Evolutionary conservation across 2,113 vertebrate species (phyloP).

Genomic region (Pachypanchax playfairii): DNA sequence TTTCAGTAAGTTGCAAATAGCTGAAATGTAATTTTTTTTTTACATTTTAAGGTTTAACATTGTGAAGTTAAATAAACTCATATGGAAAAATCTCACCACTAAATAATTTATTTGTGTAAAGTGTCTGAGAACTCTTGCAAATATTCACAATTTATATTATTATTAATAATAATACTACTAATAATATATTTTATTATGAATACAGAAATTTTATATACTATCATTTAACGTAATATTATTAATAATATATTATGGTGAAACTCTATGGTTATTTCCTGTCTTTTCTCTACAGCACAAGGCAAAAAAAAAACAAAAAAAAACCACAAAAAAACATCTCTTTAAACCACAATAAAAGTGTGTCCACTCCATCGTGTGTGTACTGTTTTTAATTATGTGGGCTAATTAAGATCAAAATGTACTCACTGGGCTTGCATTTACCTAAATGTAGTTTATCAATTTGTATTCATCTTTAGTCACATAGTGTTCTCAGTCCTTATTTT

Average conservation of each 20-base stretch:
- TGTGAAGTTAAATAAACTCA: not conserved
- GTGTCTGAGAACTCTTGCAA: not conserved
- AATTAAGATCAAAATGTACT: conserved; percentile 16
- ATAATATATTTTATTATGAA: no score
- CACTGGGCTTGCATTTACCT: not conserved
- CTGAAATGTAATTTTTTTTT: no score
- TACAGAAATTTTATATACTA: no score
- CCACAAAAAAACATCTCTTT: conserved; percentile 13
- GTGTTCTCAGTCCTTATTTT: conserved; percentile 1
- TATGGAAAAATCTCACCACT: not conserved
- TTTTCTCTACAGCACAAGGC: not conserved
- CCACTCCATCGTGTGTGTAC: conserved; percentile 4
- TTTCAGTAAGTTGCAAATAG: not conserved
- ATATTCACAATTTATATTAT: no score
- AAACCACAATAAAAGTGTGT: conserved; percentile 14
- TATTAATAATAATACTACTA: no score
- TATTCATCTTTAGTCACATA: conserved; percentile 20
- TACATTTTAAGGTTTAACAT: not conserved
- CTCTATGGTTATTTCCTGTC: not conserved
- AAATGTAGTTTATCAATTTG: conserved; percentile 13
- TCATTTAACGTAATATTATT: no score
- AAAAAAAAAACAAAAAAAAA: not conserved
- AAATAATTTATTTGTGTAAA: not conserved
- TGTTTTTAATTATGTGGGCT: conserved; percentile 11
- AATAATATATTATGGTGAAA: no score